Conservation (phyloP, 2,888 invertebrate species). For the Iselma pallidipennis region DNA sequence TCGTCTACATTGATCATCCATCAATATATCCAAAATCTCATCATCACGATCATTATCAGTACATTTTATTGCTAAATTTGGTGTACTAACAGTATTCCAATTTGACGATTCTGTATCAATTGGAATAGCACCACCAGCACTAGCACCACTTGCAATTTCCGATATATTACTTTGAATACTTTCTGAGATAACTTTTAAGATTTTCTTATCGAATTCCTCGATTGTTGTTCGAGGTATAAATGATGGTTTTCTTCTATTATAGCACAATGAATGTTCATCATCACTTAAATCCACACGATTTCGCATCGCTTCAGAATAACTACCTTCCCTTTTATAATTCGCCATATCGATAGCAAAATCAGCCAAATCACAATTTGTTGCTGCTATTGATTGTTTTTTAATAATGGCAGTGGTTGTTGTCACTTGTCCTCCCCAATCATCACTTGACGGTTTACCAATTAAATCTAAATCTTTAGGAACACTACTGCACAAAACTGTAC, state of each 20-base stretch:
- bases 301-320: conserved; percentile 53
- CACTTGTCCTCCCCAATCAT: conserved; percentile 9
- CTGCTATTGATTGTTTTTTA: conserved; percentile 47
- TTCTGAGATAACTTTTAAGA: conserved; percentile 54
- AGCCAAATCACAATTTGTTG: conserved; percentile 54
- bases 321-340: conserved; percentile 50
- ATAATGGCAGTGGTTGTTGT: background rate
- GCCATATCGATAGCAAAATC: conserved; percentile 39
- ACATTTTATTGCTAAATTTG: conserved; percentile 58
- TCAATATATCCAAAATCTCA: background rate
- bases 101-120: conserved; percentile 43
- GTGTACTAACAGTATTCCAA: conserved; percentile 60
- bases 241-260: conserved; percentile 47
- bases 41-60: conserved; percentile 29
- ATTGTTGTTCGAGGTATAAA: conserved; percentile 41
- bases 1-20: conserved; percentile 35
- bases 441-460: conserved; percentile 50
- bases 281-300: conserved; percentile 53
- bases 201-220: conserved; percentile 50
- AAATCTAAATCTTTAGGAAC: conserved; percentile 72
- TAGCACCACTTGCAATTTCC: background rate
- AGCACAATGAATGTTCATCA: conserved; percentile 61
- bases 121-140: background rate
- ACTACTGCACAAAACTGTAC: conserved; percentile 47
- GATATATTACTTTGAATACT: conserved; percentile 43